phyloP scores from a whole-genome alignment of 2,888 invertebrate genomes.

The Tetranychus piercei region DNA sequence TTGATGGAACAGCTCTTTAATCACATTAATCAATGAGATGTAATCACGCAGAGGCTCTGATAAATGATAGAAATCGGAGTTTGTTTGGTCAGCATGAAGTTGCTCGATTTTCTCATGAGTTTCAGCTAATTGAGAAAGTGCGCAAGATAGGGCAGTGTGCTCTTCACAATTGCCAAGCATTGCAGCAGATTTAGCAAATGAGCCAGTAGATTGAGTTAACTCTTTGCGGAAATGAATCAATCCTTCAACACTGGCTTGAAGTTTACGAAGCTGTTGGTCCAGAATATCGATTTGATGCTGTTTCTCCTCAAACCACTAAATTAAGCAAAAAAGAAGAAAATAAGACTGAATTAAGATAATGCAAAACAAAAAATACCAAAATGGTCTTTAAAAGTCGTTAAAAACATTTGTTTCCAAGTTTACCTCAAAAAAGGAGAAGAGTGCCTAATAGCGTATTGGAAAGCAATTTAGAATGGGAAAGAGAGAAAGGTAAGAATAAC shows the following conservation, averaged over 20 bases:
- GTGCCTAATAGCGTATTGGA: neutral
- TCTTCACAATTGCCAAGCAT: constrained; percentile 82
- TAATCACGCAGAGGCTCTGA: constrained; percentile 91
- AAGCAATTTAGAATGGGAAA: neutral
- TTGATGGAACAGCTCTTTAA: constrained; percentile 59
- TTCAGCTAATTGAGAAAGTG: constrained; percentile 72
- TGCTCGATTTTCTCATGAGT: constrained; percentile 66
- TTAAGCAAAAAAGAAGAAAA: constrained; percentile 23
- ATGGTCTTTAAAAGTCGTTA: constrained; percentile 1
- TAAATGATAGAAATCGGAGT: constrained; percentile 77
- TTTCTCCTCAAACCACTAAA: constrained; percentile 95
- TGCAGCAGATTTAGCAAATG: constrained; percentile 67
- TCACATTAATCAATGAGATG: constrained; percentile 68
- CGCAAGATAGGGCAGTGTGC: constrained; percentile 70
- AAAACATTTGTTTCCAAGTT: constrained; percentile 1
- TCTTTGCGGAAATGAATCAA: constrained; percentile 71
- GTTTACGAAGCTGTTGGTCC: constrained; percentile 65
- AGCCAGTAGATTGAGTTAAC: constrained; percentile 54
- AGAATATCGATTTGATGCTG: constrained; percentile 71
- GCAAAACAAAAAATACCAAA: neutral
- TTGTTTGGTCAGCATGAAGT: constrained; percentile 73
- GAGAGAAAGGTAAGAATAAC: neutral
- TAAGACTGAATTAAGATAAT: constrained; percentile 7
- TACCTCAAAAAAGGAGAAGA: neutral
- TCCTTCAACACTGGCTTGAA: constrained; percentile 67